Evolutionary conservation across 1,140 invertebrate genomes (phyloP), one percentile per base, ranked within the genome.

Genomic region (Forficula auricularia): DNA sequence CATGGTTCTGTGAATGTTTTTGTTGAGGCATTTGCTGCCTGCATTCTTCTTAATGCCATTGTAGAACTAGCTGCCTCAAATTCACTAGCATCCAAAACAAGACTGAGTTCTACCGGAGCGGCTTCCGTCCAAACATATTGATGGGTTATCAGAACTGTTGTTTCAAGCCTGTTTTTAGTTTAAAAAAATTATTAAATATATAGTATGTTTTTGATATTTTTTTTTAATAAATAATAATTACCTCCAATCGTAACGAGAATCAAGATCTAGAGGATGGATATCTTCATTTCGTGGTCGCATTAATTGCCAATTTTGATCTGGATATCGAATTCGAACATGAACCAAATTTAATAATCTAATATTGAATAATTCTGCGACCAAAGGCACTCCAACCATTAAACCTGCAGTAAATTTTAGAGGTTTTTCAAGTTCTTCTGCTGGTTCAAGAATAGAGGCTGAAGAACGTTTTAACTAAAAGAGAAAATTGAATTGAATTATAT

Each of bases 331-430:
- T 27, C 22, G 22, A 27, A 27, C 22, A 27, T 27, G 22, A 27
- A 27, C 22, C 10, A 27, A 27, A 27, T 27, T 27, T 10, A 27
- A 27, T 6, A 27, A 10, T 15, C 73, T 67, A 36, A 94, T 64
- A 63, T 90, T 79, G 35, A 75, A 67, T 45, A 96, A 72, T 57
- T 87, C 83, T 0, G 84, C 86, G 53, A 90, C 83, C 30, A 95
- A 65, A 8, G 75, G 76, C 19, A 95, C 76, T 14, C 81, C 83
- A 22, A 89, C 71, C 18, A 94, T 74, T 0, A 96, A 70, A 0
- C 90, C 90, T 1, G 90, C 88, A 14, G 87, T 89, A 55, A 95
- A 92, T 59, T 92, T 90, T n/a, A 91, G 59, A 6, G 85, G 76
- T 40, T 73, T 79, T 57, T 97, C 90, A 47, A 67, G 68, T 52